Percentiles rank a stretch among this genome's conserved stretches.
Evolutionary conservation across 2,113 vertebrate species (phyloP).

Genomic region (Amia ocellicauda): DNA sequence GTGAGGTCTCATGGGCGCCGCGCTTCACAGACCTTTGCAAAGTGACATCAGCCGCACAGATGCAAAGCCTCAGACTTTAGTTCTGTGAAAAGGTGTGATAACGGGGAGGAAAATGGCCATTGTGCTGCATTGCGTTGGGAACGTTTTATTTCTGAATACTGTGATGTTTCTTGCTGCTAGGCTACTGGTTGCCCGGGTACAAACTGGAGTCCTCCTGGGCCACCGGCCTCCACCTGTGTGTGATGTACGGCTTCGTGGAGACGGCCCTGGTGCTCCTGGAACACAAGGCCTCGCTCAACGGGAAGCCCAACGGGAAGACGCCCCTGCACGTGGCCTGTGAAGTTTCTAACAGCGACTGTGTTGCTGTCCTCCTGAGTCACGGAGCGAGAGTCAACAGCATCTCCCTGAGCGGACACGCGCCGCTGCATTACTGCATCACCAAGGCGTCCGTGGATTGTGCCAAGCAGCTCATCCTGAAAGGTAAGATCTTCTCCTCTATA

Average conservation of each 20-base stretch:
- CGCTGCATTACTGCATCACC: slow-evolving; percentile 85
- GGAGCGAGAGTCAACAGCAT: slow-evolving; percentile 80
- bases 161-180: slow-evolving; percentile 53
- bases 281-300: slow-evolving; percentile 81
- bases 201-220: slow-evolving; percentile 92
- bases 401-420: slow-evolving; percentile 81
- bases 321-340: slow-evolving; percentile 89
- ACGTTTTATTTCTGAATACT: background rate
- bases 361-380: slow-evolving; percentile 73
- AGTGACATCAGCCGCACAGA: no score
- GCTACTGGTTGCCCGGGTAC: slow-evolving; percentile 91
- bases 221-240: slow-evolving; percentile 85
- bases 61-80: background rate
- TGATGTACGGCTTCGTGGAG: slow-evolving; percentile 82
- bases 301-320: slow-evolving; percentile 90
- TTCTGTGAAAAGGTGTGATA: background rate
- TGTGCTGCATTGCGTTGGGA: no score
- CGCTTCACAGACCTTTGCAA: no score
- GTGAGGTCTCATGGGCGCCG: no score
- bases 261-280: slow-evolving; percentile 76
- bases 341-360: slow-evolving; percentile 71
- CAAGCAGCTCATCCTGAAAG: slow-evolving; percentile 80
- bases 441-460: slow-evolving; percentile 78
- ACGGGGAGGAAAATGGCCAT: no score
- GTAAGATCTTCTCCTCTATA: slow-evolving; percentile 64